Evolutionary conservation across 1,140 invertebrate genomes (phyloP).

Genomic region (Drosophila tropicalis): DNA sequence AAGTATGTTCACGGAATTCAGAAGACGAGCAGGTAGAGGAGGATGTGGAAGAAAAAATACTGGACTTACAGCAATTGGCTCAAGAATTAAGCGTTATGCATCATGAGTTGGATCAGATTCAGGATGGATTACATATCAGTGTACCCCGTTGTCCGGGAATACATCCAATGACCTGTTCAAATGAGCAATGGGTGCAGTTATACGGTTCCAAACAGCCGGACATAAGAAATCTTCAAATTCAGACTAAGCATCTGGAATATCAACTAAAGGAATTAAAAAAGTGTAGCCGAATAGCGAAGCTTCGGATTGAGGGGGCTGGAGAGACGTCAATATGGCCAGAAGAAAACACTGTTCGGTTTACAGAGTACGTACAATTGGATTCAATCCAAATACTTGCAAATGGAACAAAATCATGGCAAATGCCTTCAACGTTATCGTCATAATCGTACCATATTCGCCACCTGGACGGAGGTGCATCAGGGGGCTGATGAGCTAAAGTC

Average conservation of each 20-base stretch:
- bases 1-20: not conserved
- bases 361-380: not conserved
- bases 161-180: too few relatives aligned
- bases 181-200: not conserved
- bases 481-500: not conserved
- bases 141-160: not conserved
- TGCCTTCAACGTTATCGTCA: conserved; percentile 17
- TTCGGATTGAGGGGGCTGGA: not conserved
- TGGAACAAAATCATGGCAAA: conserved; percentile 14
- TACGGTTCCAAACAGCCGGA: conserved; percentile 1
- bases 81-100: not conserved
- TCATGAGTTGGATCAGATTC: not conserved
- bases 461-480: conserved; percentile 16
- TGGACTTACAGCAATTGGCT: not conserved
- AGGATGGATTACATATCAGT: not conserved
- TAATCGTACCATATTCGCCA: not conserved
- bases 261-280: not conserved
- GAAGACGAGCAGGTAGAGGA: not conserved
- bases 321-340: not conserved
- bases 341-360: too few relatives aligned
- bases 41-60: not conserved
- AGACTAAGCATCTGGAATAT: not conserved
- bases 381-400: not conserved
- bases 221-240: not conserved
- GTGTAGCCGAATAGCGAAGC: not conserved